Conservation (phyloP, 2,113 vertebrate species). For the Sialia sialis region DNA sequence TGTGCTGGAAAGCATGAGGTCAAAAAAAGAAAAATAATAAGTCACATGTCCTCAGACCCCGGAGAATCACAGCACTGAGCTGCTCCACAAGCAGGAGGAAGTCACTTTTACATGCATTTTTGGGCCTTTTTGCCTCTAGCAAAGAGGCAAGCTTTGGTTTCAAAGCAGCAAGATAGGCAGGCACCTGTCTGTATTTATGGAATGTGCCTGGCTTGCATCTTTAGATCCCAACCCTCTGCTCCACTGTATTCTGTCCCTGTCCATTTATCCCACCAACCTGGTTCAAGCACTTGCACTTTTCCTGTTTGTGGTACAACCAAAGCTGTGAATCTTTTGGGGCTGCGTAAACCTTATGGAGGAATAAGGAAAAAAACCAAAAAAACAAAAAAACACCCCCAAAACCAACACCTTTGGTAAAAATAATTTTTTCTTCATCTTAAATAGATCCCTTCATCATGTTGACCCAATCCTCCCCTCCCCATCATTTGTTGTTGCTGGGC, state of each 20-base stretch:
- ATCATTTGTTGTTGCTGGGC: not conserved
- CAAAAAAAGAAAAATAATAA: not conserved
- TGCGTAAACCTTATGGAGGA: not conserved
- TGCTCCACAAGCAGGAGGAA: fast-evolving
- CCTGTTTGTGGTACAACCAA: not conserved
- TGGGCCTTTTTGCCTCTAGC: not conserved
- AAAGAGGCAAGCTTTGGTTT: not conserved
- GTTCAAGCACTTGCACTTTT: not conserved
- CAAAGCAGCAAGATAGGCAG: not conserved
- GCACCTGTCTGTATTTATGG: not conserved
- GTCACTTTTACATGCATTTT: not conserved
- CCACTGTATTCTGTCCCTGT: not conserved
- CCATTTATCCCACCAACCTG: fast-evolving
- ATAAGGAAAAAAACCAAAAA: not conserved
- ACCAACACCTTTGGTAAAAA: not conserved
- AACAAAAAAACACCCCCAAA: not conserved
- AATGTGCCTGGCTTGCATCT: not conserved
- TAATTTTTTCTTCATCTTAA: not conserved
- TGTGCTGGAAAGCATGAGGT: not conserved
- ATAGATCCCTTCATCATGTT: fast-evolving
- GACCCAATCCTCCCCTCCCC: not conserved
- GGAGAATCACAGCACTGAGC: not conserved
- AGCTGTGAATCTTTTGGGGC: not conserved
- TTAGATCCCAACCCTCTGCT: not conserved
- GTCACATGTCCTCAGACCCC: not conserved